Base-by-base conservation (phyloP, 2,888 invertebrate genomes). In the Drosophila niveifrons region DNA sequence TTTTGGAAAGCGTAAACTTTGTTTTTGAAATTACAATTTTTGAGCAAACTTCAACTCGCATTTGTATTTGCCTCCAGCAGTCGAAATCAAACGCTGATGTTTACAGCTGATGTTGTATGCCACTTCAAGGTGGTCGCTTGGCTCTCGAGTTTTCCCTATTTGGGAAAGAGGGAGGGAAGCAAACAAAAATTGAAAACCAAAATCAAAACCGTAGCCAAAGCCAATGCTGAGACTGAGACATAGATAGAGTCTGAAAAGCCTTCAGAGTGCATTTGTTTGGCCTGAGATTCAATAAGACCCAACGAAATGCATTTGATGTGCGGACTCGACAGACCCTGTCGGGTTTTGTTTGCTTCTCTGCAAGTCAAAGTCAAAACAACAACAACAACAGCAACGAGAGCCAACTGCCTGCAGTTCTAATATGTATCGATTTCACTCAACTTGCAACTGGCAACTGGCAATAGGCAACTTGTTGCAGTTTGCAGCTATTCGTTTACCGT, bases 1-100 rank as follows among this genome's bases (percentile, higher is more conserved):
- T 80, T 80, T 75, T 59, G 80, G 84, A 89, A 85, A 84, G 86
- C 89, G 89, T 88, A 75, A 89, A 88, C 88, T 77, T 79, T 77
- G 75, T 79, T 89, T 79, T 79, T 71, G 68, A 85, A 81, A 89
- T 79, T 70, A 81, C 72, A 84, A 74, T 86, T 72, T 65, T 65
- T 67, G 50, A 71, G 73, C 56, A 63, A 82, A 71, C 62, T 61
- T 68, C 59, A 47, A 39, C 43, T 75, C 59, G 52, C 64, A 52
- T 56, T 58, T 62, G 46, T 79, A 55, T 80, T 77, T 78, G 78
- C 81, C 81, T 55, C 63, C 63, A 79, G 76, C 48, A n/a, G 31
- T n/a, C 13, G n/a, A 58, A 39, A 56, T 41, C 31, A 3, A 17
- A 47, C 39, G 50, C 8, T 57, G n/a, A 23, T 23, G 23, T 6